These are phyloP conservation scores for Tylochromis polylepis DNA, from an alignment of 2,113 vertebrate genomes.

Conservation along the genomic window DNA sequence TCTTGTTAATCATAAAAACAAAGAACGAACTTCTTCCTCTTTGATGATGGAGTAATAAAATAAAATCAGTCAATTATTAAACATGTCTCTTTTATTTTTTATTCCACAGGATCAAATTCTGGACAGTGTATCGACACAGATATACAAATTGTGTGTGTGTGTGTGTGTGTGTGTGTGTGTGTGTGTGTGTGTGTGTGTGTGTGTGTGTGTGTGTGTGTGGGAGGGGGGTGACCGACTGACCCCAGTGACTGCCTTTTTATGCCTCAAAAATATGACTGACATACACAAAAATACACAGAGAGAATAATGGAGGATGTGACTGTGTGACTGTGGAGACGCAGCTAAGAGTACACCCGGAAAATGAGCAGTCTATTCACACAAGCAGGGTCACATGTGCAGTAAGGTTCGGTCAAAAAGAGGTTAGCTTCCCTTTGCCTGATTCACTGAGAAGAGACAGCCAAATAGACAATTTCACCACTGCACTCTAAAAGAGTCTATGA, in stretches of 20 bases:
- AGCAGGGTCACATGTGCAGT: slow-evolving; percentile 38
- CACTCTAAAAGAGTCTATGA: background rate
- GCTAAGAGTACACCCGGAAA: slow-evolving; percentile 8
- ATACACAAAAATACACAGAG: background rate
- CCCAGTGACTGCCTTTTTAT: slow-evolving; percentile 46
- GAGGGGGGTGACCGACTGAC: slow-evolving; percentile 28
- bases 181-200: slow-evolving; percentile 32
- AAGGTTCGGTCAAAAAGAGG: slow-evolving; percentile 27
- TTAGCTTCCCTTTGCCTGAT: slow-evolving; percentile 45
- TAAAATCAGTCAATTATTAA: background rate
- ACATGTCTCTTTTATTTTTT: background rate
- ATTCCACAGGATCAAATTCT: background rate
- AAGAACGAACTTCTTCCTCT: background rate
- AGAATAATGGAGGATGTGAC: slow-evolving; percentile 15
- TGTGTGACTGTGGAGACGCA: background rate
- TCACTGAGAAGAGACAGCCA: background rate
- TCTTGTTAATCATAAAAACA: background rate
- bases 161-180: background rate
- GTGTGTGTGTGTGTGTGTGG: slow-evolving; percentile 11
- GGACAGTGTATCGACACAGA: background rate
- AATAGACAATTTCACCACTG: background rate
- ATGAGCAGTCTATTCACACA: slow-evolving; percentile 46
- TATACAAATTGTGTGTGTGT: background rate
- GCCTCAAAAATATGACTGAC: slow-evolving; percentile 33
- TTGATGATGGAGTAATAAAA: background rate